Conservation (phyloP, 2,888 invertebrate genomes). For the Ophion obscuratus region DNA sequence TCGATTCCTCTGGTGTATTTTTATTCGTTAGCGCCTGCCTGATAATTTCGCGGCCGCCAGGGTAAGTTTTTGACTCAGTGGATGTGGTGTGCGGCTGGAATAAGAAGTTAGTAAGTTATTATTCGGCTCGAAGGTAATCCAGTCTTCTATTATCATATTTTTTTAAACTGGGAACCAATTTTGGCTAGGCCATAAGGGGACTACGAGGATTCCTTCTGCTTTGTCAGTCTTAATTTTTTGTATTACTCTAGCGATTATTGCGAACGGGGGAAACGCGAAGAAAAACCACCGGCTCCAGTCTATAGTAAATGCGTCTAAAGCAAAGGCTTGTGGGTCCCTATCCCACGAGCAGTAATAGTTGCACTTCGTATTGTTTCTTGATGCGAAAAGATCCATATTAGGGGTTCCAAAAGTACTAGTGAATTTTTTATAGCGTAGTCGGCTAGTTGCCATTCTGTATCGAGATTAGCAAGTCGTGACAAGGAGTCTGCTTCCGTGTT, state of each 20-base stretch:
- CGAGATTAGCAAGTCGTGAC: slow-evolving; percentile 9
- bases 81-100: no score
- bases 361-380: slow-evolving; percentile 13
- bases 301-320: no score
- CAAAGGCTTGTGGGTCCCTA: no score
- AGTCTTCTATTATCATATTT: slow-evolving; percentile 9
- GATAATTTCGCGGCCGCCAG: slow-evolving; percentile 35
- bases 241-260: no score
- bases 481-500: slow-evolving; percentile 37
- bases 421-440: slow-evolving; percentile 6
- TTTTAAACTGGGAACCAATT: slow-evolving; percentile 56
- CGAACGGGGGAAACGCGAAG: no score
- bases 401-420: slow-evolving; percentile 1
- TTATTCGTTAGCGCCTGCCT: slow-evolving; percentile 14
- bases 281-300: no score
- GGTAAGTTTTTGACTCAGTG: no score
- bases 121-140: slow-evolving; percentile 31
- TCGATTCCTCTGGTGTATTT: slow-evolving; percentile 10
- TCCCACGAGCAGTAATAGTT: slow-evolving; percentile 39
- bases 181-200: slow-evolving; percentile 46
- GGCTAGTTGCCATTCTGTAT: not conserved
- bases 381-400: not conserved
- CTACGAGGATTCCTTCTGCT: no score
- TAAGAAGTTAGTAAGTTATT: slow-evolving; percentile 16
- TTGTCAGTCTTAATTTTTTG: not conserved